These are phyloP conservation scores for Acanthisitta chloris DNA, from an alignment of 2,113 vertebrate species.

Conservation along the genomic window DNA sequence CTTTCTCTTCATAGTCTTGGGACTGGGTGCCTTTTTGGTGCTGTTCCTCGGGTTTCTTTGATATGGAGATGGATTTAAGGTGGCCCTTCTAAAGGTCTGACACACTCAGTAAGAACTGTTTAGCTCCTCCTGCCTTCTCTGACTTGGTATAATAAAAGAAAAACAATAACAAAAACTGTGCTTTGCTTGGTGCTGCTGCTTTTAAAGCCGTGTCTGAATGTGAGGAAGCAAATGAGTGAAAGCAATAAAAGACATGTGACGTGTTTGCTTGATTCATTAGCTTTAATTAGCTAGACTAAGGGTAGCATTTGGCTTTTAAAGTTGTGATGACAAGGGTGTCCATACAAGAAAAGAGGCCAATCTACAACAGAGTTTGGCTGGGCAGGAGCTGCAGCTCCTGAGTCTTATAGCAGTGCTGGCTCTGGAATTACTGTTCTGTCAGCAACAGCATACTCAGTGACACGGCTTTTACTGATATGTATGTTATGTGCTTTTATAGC, in stretches of 20 bases:
- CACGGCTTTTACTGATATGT: neutral
- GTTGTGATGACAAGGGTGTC: neutral
- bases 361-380: neutral
- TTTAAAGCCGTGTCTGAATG: neutral
- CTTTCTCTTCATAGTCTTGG: too few species aligned
- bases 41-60: neutral
- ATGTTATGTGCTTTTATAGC: neutral
- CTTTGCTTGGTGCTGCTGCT: neutral
- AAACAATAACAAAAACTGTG: neutral
- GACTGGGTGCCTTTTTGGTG: neutral
- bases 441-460: neutral
- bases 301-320: neutral
- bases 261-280: neutral
- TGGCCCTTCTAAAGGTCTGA: neutral
- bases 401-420: neutral
- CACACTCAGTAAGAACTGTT: neutral
- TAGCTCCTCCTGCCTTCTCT: neutral
- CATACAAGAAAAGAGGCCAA: fast-evolving
- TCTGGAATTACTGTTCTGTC: neutral
- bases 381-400: neutral
- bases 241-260: neutral
- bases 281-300: neutral
- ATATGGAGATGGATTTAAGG: neutral
- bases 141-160: neutral
- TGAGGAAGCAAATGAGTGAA: neutral